A percentile compares a stretch with the other conserved stretches of the same genome.
phyloP scores from a whole-genome alignment of 2,113 vertebrate species.

The Sinosuthora webbiana region DNA sequence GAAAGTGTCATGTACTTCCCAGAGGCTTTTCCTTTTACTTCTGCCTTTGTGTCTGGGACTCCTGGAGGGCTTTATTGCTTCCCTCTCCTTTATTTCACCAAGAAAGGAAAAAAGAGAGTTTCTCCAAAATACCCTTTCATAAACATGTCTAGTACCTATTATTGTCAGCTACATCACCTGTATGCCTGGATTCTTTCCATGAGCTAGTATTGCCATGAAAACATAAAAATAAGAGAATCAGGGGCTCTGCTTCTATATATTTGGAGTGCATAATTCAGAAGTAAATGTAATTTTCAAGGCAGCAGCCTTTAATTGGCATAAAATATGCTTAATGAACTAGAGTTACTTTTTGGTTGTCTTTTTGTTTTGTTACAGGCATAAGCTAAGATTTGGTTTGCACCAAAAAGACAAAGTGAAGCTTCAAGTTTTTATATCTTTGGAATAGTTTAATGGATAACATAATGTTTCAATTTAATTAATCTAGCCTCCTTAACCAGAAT shows the following conservation, averaged over 20 bases:
- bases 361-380: neutral
- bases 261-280: neutral
- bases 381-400: neutral
- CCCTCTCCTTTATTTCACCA: neutral
- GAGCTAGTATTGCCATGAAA: neutral
- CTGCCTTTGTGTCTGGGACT: neutral
- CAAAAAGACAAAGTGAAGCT: neutral
- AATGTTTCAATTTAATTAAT: neutral
- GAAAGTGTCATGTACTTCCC: neutral
- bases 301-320: neutral
- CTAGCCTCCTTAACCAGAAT: neutral
- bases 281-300: neutral
- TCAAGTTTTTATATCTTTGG: neutral
- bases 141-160: neutral
- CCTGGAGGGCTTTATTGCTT: neutral
- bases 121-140: neutral
- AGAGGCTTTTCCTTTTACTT: neutral
- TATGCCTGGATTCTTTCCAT: neutral
- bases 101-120: neutral
- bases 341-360: neutral
- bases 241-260: neutral
- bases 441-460: neutral
- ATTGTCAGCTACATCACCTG: neutral
- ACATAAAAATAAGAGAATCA: neutral
- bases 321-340: neutral